Base-by-base conservation (phyloP, 2,797 vertebrate genomes). In the Nyctibius grandis region DNA sequence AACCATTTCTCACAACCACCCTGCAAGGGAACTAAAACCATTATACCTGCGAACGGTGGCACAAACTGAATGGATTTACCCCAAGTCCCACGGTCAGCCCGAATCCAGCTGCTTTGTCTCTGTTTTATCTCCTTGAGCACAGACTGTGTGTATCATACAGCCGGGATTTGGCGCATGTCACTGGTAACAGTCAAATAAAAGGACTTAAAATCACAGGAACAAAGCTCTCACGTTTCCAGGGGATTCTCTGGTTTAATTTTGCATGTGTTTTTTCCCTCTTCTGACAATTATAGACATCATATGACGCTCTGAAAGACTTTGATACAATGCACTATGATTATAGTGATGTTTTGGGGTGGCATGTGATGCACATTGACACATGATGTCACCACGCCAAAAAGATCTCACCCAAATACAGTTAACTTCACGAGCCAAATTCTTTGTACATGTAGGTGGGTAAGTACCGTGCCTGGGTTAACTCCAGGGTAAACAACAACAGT, bases 111-210 rank as follows among this genome's bases (percentile, higher is more conserved):
- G 57, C 73, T 40, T 34, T 8, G 0, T 9, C 54, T 40, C 36
- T 2, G 2, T 5, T 42, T 78, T 33, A 54, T 4, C 31, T 75
- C 61, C 42, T 6, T 15, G 14, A 91, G 70, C 54, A 44, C 33
- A 28, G 40, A 12, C 38, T 3, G 22, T 15, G 34, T 1, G 25
- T 2, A 15, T 3, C 4, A n/a, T 7, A 6, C 0, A 0, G 45
- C 54, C 40, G 67, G 51, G 20, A 22, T 47, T 48, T 28, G 61
- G 38, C 6, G 14, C 6, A 15, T 2, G 34, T 34, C 63, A 12
- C 47, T 2, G 22, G 0, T 3, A 34, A 59, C 54, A 76, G 60
- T 56, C 12, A 13, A 85, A 50, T 34, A 36, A 56, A 89, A 17
- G 10, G 51, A 54, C 75, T 69, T 21, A 2, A 25, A 59, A 20